phyloP scores from a whole-genome alignment of 2,113 vertebrate genomes.

The Ovis canadensis region DNA sequence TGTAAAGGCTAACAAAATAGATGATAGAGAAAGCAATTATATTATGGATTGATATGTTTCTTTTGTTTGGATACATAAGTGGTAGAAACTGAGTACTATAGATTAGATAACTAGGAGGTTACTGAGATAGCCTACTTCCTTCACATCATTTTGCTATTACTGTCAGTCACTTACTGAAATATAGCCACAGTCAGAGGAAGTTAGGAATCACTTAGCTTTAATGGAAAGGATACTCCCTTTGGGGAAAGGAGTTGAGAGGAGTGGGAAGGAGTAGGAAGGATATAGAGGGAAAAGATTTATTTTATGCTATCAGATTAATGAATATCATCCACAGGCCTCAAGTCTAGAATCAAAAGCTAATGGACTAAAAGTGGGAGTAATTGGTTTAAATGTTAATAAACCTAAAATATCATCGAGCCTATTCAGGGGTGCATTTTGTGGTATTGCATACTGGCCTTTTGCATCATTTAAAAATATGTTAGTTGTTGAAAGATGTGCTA shows the following conservation, averaged over 20 bases:
- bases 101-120: background rate
- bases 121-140: background rate
- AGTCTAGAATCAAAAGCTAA: conserved; percentile 52
- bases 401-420: conserved; percentile 18
- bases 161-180: conserved; percentile 44
- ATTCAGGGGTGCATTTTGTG: background rate
- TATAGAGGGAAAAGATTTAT: background rate
- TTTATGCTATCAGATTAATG: conserved; percentile 53
- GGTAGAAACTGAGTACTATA: background rate
- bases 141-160: conserved; percentile 10
- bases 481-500: conserved; percentile 39
- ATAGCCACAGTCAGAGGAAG: conserved; percentile 42
- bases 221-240: conserved; percentile 56
- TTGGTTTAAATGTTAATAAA: conserved; percentile 64
- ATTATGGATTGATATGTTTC: background rate
- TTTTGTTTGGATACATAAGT: background rate
- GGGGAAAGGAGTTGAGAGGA: background rate
- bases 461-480: conserved; percentile 49
- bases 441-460: background rate
- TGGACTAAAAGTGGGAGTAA: conserved; percentile 63
- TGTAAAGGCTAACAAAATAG: background rate
- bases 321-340: conserved; percentile 30
- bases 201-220: conserved; percentile 55
- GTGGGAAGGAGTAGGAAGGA: background rate
- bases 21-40: background rate